Conservation (phyloP, 37 sponge, comb jelly and placozoan genomes). For the Eunapius fragilis region DNA sequence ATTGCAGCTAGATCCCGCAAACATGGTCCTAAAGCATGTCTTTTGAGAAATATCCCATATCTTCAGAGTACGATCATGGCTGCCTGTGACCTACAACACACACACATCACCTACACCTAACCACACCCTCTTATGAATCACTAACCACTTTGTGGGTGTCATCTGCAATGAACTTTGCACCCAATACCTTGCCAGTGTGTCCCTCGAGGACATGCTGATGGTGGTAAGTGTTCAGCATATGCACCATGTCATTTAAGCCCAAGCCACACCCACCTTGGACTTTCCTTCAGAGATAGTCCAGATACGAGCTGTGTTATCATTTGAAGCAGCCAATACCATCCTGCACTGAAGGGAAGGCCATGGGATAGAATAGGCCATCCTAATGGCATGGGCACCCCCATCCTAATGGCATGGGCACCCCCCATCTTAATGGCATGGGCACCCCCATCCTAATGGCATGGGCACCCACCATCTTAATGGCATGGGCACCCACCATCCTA, state of each 20-base stretch:
- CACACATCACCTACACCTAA: not conserved
- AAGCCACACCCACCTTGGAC: slow-evolving; percentile 46
- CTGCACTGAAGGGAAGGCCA: not conserved
- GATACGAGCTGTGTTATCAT: slow-evolving; percentile 80
- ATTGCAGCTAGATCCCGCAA: slow-evolving; percentile 96
- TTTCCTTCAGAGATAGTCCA: slow-evolving; percentile 80
- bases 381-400: not conserved
- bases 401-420: not conserved
- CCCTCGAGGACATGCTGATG: slow-evolving; percentile 82
- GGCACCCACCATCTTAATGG: too few relatives aligned
- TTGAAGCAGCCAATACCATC: slow-evolving; percentile 76
- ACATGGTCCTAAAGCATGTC: not conserved
- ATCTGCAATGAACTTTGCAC: slow-evolving; percentile 80
- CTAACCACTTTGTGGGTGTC: slow-evolving; percentile 83
- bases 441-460: too few relatives aligned
- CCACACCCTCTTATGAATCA: not conserved
- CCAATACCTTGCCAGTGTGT: slow-evolving; percentile 80
- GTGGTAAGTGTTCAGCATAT: too few relatives aligned
- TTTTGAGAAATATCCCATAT: not conserved
- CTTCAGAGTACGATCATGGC: not conserved
- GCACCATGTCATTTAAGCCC: not conserved
- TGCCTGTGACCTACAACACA: not conserved
- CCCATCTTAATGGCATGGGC: not conserved
- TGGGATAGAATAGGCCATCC: not conserved
- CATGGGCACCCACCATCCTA: too few relatives aligned